These are phyloP conservation scores for Venturia canescens DNA, from an alignment of 1,140 invertebrate genomes.

Conservation along the genomic window DNA sequence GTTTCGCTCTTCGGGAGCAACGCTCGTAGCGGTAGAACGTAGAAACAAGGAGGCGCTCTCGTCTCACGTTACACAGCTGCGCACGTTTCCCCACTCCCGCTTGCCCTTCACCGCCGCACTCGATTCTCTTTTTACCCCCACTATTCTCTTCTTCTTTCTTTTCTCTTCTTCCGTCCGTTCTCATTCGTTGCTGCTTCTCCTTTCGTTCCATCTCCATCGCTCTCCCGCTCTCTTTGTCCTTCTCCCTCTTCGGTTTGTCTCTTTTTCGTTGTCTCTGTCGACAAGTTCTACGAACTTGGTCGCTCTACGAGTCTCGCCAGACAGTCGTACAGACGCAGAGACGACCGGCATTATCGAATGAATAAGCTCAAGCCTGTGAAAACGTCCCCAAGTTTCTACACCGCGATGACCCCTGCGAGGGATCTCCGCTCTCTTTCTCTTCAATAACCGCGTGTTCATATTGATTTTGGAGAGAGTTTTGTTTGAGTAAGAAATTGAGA, in stretches of 20 bases:
- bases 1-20: background rate
- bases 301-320: background rate
- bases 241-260: background rate
- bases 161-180: background rate
- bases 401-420: conserved; percentile 26
- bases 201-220: background rate
- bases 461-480: no score
- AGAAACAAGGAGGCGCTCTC: conserved; percentile 51
- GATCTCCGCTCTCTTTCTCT: conserved; percentile 32
- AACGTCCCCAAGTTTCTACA: no score
- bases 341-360: background rate
- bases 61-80: conserved; percentile 66
- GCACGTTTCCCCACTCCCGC: conserved; percentile 61
- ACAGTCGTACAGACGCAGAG: conserved; percentile 12
- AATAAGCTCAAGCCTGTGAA: background rate
- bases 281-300: background rate
- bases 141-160: background rate
- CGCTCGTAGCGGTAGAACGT: conserved; percentile 39
- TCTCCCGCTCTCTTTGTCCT: background rate
- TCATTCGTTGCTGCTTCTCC: background rate
- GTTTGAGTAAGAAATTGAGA: no score
- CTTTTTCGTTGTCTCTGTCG: background rate
- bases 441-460: no score
- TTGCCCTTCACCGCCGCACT: conserved; percentile 39
- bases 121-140: background rate